phyloP scores from a whole-genome alignment of 2,797 vertebrate genomes.

The Acrocephalus scirpaceus region DNA sequence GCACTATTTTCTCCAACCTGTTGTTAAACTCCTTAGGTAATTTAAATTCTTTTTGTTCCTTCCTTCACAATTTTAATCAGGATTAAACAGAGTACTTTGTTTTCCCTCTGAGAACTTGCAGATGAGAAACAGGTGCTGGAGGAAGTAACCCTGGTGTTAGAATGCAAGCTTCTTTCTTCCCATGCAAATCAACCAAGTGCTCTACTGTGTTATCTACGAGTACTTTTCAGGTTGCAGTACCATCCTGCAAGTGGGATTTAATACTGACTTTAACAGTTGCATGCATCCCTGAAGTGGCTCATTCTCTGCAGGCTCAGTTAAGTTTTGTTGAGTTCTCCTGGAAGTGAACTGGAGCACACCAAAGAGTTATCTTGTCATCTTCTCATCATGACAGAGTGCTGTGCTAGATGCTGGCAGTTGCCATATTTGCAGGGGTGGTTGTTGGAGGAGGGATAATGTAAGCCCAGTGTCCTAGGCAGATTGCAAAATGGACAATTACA shows the following conservation, averaged over 20 bases:
- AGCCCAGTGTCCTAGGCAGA: not conserved
- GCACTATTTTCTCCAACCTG: not conserved
- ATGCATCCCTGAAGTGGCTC: not conserved
- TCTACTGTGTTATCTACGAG: not conserved
- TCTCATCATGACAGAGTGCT: not conserved
- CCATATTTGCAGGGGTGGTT: not conserved
- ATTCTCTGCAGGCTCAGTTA: not conserved
- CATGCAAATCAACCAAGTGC: not conserved
- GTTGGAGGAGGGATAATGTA: not conserved
- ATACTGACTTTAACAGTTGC: not conserved
- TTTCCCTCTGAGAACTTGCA: not conserved
- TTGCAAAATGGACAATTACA: not conserved
- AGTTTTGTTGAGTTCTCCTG: not conserved
- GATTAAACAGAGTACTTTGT: not conserved
- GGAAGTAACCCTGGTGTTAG: not conserved
- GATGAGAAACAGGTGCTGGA: conserved; percentile 17
- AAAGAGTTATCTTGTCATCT: not conserved
- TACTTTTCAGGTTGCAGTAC: not conserved
- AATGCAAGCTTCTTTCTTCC: not conserved
- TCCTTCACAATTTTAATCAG: not conserved
- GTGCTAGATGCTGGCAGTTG: not conserved
- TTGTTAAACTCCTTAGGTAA: not conserved
- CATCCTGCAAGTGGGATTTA: not conserved
- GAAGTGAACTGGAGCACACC: not conserved
- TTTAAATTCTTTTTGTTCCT: not conserved